Conservation (phyloP, 1,140 invertebrate species). For the Trachymyrmex cornetzi region DNA sequence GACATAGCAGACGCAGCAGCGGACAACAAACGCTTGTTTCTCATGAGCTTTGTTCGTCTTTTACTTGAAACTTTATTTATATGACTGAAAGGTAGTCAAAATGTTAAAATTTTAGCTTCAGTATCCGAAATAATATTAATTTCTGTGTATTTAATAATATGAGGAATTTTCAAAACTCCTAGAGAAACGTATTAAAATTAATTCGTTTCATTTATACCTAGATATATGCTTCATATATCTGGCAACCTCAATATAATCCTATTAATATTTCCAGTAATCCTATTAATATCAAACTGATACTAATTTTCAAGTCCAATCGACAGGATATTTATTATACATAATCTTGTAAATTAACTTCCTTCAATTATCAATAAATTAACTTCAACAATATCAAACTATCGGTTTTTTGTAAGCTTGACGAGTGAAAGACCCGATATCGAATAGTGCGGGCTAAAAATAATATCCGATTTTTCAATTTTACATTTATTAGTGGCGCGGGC, state of each 20-base stretch:
- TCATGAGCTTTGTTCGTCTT: not conserved
- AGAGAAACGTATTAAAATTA: not conserved
- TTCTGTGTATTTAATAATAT: not conserved
- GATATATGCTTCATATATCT: not conserved
- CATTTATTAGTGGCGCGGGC: slow-evolving; percentile 71
- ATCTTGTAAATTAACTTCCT: not conserved
- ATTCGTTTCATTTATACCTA: not conserved
- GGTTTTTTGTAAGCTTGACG: not conserved
- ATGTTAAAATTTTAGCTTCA: not conserved
- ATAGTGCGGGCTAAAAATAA: not conserved
- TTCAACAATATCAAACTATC: not conserved
- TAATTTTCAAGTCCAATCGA: not conserved
- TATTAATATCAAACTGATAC: slow-evolving; percentile 3
- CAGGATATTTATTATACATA: not conserved
- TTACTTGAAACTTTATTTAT: not conserved
- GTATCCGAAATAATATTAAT: not conserved
- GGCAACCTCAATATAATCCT: not conserved
- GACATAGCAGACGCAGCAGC: not conserved
- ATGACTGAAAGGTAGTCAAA: not conserved
- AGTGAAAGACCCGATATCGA: not conserved
- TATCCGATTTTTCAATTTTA: slow-evolving; percentile 11
- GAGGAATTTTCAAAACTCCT: not conserved
- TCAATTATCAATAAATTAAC: not conserved
- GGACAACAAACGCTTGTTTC: slow-evolving; percentile 27
- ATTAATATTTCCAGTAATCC: not conserved